Evolutionary conservation across 2,888 invertebrate genomes (phyloP).

Genomic region (Drosophila subsilvestris): DNA sequence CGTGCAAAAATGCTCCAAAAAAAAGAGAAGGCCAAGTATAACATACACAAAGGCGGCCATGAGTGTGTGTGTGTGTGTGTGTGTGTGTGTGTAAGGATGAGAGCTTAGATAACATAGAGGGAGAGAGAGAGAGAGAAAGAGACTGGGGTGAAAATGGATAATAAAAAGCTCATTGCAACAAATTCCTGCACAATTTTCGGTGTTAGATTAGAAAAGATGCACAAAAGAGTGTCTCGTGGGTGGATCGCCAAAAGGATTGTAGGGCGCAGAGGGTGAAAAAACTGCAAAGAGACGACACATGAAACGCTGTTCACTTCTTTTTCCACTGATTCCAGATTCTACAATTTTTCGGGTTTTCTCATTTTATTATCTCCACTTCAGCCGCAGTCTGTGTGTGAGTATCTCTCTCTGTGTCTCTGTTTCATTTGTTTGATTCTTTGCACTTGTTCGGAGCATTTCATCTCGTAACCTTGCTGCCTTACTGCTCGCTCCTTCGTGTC

Average conservation of each 20-base stretch:
- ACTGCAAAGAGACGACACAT: constrained; percentile 36
- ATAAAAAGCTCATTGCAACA: constrained; percentile 80
- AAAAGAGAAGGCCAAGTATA: constrained; percentile 38
- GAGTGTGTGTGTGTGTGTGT: constrained; percentile 10
- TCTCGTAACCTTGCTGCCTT: constrained; percentile 30
- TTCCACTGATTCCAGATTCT: constrained; percentile 9
- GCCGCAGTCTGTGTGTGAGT: constrained; percentile 43
- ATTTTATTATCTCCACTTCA: constrained; percentile 45
- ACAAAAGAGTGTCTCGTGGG: constrained; percentile 29
- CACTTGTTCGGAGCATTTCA: constrained; percentile 71
- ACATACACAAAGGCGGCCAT: constrained; percentile 46
- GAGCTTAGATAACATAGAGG: background rate
- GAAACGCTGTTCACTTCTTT: constrained; percentile 53
- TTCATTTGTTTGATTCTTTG: constrained; percentile 73
- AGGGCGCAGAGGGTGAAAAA: constrained; percentile 4
- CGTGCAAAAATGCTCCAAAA: constrained; percentile 62
- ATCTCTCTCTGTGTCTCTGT: constrained; percentile 56
- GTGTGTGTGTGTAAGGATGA: background rate
- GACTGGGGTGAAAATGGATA: constrained; percentile 69
- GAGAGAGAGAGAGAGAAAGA: constrained; percentile 15
- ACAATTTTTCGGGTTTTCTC: constrained; percentile 4
- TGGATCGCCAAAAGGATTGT: background rate
- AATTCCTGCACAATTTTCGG: constrained; percentile 78
- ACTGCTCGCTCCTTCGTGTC: constrained; percentile 10
- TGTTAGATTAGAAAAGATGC: constrained; percentile 74